Conservation (phyloP, 2,797 vertebrate species). For the Amniataba percoides region DNA sequence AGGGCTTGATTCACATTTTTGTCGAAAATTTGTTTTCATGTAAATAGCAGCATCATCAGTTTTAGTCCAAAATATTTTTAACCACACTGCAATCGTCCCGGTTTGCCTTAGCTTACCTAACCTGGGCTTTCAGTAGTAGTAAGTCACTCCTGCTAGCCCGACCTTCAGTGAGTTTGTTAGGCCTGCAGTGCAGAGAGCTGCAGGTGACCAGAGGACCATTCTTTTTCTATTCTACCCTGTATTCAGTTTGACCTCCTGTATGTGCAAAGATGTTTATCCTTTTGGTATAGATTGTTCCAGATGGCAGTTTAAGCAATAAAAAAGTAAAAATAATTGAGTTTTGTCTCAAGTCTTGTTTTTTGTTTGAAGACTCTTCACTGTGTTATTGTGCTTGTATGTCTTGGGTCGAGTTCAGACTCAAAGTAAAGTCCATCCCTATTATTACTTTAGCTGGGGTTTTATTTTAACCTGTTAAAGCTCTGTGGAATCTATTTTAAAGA, state of each 20-base stretch:
- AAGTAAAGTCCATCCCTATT: neutral
- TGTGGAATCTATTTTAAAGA: neutral
- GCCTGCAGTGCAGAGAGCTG: conserved; percentile 85
- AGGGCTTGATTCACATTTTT: conserved; percentile 49
- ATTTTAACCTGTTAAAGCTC: neutral
- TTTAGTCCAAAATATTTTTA: conserved; percentile 73
- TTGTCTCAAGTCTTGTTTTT: conserved; percentile 34
- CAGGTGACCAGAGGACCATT: conserved; percentile 93
- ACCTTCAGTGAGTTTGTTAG: conserved; percentile 82
- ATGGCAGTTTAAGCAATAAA: conserved; percentile 96
- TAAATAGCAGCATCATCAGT: conserved; percentile 73
- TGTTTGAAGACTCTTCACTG: conserved; percentile 4
- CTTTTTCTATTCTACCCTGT: conserved; percentile 92
- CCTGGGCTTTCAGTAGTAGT: conserved; percentile 84
- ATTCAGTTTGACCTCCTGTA: conserved; percentile 92
- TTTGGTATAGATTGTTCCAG: conserved; percentile 98
- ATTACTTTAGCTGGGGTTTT: neutral
- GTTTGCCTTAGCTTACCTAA: conserved; percentile 92
- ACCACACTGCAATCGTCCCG: conserved; percentile 85
- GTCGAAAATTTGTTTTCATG: conserved; percentile 59
- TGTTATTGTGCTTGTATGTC: neutral
- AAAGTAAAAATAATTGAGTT: conserved; percentile 74
- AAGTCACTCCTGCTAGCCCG: conserved; percentile 85
- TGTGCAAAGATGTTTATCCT: conserved; percentile 94
- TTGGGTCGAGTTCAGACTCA: neutral